Conservation (phyloP, 2,797 vertebrate species). For the Nasua narica region DNA sequence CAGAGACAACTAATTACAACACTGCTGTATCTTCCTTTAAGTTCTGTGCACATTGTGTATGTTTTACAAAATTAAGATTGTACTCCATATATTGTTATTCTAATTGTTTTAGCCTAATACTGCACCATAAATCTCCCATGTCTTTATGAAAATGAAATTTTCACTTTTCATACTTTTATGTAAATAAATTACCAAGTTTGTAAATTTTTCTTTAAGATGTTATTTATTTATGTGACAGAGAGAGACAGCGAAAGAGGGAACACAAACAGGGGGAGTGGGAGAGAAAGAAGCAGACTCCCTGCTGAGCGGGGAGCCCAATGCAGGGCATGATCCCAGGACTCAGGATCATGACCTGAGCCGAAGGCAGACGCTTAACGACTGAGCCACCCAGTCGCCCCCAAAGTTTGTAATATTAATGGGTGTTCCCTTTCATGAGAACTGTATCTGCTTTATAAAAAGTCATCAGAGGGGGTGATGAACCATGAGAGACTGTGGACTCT, state of each 20-base stretch:
- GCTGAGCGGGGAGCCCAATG: no score
- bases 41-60: background rate
- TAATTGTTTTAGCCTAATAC: background rate
- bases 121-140: background rate
- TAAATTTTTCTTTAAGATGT: no score
- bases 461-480: no score
- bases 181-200: background rate
- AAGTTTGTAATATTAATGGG: background rate
- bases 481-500: no score
- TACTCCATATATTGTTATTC: background rate
- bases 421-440: background rate
- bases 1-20: background rate
- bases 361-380: no score
- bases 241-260: no score
- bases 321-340: no score
- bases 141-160: background rate
- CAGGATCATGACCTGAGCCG: no score
- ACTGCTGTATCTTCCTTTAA: background rate
- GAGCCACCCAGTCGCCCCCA: no score
- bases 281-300: no score
- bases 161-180: background rate
- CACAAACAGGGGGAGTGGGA: no score
- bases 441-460: background rate
- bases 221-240: no score
- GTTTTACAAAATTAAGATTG: background rate